Base-by-base conservation (phyloP, 2,888 invertebrate genomes). In the Hypsopygia costalis region DNA sequence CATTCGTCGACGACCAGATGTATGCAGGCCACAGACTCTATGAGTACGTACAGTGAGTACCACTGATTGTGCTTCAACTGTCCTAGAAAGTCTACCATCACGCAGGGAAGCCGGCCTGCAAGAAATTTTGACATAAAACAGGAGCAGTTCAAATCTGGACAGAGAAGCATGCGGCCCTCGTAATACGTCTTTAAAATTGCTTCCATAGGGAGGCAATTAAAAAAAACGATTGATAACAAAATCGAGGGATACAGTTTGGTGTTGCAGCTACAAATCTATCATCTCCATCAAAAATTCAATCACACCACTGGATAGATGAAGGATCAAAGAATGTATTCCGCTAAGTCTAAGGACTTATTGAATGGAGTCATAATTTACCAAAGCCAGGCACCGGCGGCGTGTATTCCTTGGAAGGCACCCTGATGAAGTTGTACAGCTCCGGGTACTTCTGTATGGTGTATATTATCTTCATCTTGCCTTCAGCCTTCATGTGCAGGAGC, bases 381-480 rank as follows among this genome's bases (percentile, higher is more conserved):
- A 73, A 83, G 30, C 73, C 61, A 0, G 87, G 87, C 0, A 85
- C 79, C 0, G 79, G 81, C 0, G 85, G 45, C 4, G 60, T 62
- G 28, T 87, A 86, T 2, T 87, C 81, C 21, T 72, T 70, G 0
- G 72, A 69, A 0, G 89, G 90, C 1, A 71, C 54, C 16, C 71
- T 60, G 8, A 91, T 74, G 38, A 91, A 91, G 46, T 81, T 83
- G 52, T 91, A 91, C 27, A 89, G 52, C 11, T 83, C 73, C 11
- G 67, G 88, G 55, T 73, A 68, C 35, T 65, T 82, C 52, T 63
- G 61, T 32, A 90, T 88, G 6, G 83, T 89, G 51, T 75, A 62
- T 11, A 91, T 87, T 58, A 94, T 92, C 57, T 92, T 91, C 68
- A 94, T 86, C 51, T 92, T 91, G 0, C 92, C 92, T 66, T 93